A percentile compares a stretch with the other conserved stretches of the same genome.
phyloP scores from a whole-genome alignment of 2,797 vertebrate species.

The Squalus acanthias region DNA sequence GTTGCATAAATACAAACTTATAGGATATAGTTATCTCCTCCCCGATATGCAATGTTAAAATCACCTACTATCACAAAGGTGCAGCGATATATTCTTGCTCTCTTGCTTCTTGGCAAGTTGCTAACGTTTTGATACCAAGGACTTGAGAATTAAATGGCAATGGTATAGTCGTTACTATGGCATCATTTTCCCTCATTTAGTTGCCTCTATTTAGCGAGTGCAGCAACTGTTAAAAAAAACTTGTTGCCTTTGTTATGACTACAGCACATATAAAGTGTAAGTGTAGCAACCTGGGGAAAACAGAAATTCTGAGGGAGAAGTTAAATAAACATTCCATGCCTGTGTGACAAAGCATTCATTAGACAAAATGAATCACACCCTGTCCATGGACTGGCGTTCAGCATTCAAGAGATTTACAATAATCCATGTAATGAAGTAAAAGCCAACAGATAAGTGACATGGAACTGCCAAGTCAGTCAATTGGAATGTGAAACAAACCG shows the following conservation, averaged over 20 bases:
- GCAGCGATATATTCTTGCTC: not conserved
- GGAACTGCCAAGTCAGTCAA: not conserved
- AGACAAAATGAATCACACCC: not conserved
- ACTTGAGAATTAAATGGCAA: not conserved
- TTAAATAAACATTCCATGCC: not conserved
- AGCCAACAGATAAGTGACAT: not conserved
- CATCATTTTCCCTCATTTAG: not conserved
- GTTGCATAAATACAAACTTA: not conserved
- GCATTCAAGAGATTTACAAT: not conserved
- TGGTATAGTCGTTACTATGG: not conserved
- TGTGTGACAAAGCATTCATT: not conserved
- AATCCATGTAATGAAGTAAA: not conserved
- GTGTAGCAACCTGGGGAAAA: not conserved
- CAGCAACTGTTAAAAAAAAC: not conserved
- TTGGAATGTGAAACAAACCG: slow-evolving; percentile 20
- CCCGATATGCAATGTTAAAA: not conserved
- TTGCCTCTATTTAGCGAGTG: not conserved
- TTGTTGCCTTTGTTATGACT: not conserved
- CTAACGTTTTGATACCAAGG: not conserved
- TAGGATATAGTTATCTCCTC: not conserved
- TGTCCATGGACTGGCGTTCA: not conserved
- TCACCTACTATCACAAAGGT: not conserved
- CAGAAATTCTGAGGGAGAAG: slow-evolving; percentile 3
- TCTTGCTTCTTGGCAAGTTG: not conserved
- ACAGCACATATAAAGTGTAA: not conserved